A percentile compares a stretch with the other conserved stretches of the same genome.
These are phyloP conservation scores for Cirrhinus mrigala DNA, from an alignment of 2,797 vertebrate species.

Conservation along the genomic window DNA sequence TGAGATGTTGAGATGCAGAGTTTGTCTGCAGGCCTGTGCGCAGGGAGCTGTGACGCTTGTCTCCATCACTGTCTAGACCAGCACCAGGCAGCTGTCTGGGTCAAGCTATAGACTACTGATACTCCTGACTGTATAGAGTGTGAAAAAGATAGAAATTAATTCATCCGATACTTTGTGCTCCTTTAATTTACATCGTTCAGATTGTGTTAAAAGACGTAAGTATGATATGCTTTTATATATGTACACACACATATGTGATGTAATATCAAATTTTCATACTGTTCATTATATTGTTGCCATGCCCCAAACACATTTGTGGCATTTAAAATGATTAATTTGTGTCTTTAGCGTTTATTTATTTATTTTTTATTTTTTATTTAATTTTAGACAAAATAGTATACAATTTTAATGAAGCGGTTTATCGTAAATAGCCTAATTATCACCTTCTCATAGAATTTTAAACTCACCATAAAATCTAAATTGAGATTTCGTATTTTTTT, in stretches of 20 bases:
- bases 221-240: too few species aligned
- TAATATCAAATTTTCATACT: not conserved
- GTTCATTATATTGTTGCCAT: not conserved
- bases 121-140: slow-evolving; percentile 67
- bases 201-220: not conserved
- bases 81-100: slow-evolving; percentile 69
- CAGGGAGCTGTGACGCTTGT: slow-evolving; percentile 37
- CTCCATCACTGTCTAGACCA: slow-evolving; percentile 54
- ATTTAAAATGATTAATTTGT: not conserved
- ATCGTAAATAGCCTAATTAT: not conserved
- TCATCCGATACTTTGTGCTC: not conserved
- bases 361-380: not conserved
- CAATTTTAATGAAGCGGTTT: not conserved
- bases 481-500: not conserved
- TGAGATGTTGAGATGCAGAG: slow-evolving; percentile 77
- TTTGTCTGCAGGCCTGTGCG: slow-evolving; percentile 68
- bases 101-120: slow-evolving; percentile 76
- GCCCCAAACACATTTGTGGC: not conserved
- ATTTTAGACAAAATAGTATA: not conserved
- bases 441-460: not conserved
- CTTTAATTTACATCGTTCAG: not conserved
- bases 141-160: not conserved
- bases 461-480: not conserved
- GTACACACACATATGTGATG: not conserved
- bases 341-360: not conserved